phyloP scores from a whole-genome alignment of 2,797 vertebrate genomes.

The Hyperoplus lanceolatus region DNA sequence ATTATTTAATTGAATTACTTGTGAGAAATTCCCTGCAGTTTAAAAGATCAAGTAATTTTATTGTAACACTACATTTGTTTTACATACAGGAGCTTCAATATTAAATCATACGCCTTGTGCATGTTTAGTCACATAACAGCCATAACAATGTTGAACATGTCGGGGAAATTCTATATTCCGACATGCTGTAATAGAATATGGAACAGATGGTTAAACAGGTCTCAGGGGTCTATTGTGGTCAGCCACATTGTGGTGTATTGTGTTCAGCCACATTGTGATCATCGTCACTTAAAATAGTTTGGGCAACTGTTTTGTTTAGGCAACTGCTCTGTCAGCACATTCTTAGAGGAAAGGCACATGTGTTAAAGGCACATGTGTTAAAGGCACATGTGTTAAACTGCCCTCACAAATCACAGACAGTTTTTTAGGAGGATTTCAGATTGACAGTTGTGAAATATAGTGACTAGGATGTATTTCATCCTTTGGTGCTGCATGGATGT shows the following conservation, averaged over 20 bases:
- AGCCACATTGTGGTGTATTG: too few relatives aligned
- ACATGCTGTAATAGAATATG: too few relatives aligned
- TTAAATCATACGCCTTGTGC: constrained; percentile 5
- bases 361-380: too few relatives aligned
- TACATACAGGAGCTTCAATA: not conserved
- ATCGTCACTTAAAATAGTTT: too few relatives aligned
- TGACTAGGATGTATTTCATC: not conserved
- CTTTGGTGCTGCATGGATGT: constrained; percentile 19
- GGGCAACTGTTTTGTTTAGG: too few relatives aligned
- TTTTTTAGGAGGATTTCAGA: constrained; percentile 20
- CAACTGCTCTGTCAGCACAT: too few relatives aligned
- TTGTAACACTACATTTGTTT: constrained; percentile 17
- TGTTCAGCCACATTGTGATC: too few relatives aligned
- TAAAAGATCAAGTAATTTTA: constrained; percentile 31
- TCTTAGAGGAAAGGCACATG: too few relatives aligned
- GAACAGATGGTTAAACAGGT: too few relatives aligned
- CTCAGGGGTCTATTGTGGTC: too few relatives aligned
- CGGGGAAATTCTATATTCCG: too few relatives aligned
- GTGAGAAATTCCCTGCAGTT: constrained; percentile 11
- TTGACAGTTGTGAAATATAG: constrained; percentile 6
- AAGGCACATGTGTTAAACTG: too few relatives aligned
- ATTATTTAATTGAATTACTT: not conserved
- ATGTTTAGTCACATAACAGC: constrained; percentile 37
- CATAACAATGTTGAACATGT: constrained; percentile 27
- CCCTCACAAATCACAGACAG: constrained; percentile 1